Conservation (phyloP, 1,140 invertebrate genomes). For the Streblospio benedicti region DNA sequence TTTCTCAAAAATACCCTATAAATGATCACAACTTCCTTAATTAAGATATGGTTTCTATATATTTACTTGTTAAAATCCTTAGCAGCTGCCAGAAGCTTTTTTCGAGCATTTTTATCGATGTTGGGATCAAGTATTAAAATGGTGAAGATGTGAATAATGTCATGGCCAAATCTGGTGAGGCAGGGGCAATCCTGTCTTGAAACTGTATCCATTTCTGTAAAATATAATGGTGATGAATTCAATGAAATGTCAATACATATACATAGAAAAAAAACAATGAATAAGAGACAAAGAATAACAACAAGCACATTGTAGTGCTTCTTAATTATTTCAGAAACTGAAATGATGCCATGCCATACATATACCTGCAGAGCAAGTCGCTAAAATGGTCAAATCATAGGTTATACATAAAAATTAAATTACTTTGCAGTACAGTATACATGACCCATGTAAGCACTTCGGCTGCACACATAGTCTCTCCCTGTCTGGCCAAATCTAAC, state of each 20-base stretch:
- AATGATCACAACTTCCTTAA: too few relatives aligned
- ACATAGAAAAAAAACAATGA: too few relatives aligned
- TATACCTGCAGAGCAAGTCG: too few relatives aligned
- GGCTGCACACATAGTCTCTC: not conserved
- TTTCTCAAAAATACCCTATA: too few relatives aligned
- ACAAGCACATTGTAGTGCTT: too few relatives aligned
- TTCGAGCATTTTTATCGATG: not conserved
- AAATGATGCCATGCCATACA: too few relatives aligned
- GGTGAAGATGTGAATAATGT: constrained; percentile 4
- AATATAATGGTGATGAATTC: not conserved
- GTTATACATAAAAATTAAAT: not conserved
- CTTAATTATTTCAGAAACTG: too few relatives aligned
- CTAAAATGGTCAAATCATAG: too few relatives aligned
- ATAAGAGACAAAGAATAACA: too few relatives aligned
- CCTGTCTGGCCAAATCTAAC: constrained; percentile 6
- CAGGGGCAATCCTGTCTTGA: not conserved
- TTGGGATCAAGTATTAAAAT: not conserved
- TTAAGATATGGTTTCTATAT: too few relatives aligned
- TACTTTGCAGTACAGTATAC: constrained; percentile 6
- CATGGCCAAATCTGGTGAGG: constrained; percentile 4
- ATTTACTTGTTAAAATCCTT: constrained; percentile 11
- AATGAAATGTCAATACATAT: too few relatives aligned
- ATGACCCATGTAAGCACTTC: not conserved
- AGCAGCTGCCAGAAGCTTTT: not conserved
- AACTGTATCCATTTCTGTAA: constrained; percentile 4